Base-by-base conservation (phyloP, 1,140 invertebrate genomes). In the Polyergus mexicanus region DNA sequence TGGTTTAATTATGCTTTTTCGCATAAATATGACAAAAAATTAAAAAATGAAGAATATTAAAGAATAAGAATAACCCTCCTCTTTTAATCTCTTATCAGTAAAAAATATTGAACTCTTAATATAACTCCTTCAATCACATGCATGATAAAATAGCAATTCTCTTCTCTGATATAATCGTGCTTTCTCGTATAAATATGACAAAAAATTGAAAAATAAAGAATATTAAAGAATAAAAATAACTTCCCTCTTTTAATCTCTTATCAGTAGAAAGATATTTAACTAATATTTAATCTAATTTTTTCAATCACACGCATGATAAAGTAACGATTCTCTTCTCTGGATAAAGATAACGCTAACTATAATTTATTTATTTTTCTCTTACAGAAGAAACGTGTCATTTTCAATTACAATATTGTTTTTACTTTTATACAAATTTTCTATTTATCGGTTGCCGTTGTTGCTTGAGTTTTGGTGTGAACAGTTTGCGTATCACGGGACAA, bases 401-500 rank as follows among this genome's bases (percentile, higher is more conserved):
- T 58, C 66, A 16, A 51, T n/a, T 38, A 32, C 3, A 32, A 32
- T 4, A 32, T 10, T n/a, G 3, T 25, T 11, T 68, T 32, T 25
- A 25, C 44, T 51, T 47, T 44, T 38, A 22, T 71, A 60, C 58
- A 71, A 72, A 83, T 83, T 83, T 72, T 38, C 38, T 62, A 56
- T 44, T 7, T 25, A 35, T 19, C 51, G 35, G 41, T 71, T 69
- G 65, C 65, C 47, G 22, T 22, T 25, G 35, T 10, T 22, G 41
- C n/a, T 81, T 35, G 22, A 72, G 25, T 22, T 60, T 72, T 19
- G 62, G 54, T 47, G n/a, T 19, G 65, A 81, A 68, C 47, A 83
- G 78, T 72, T 83, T 83, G 28, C 58, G n/a, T 28, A 54, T 60
- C 60, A 74, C 13, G 56, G 19, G 68, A 41, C 35, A 83, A 83